Evolutionary conservation across 2,797 vertebrate genomes (phyloP).

Genomic region (Novumbra hubbsi): DNA sequence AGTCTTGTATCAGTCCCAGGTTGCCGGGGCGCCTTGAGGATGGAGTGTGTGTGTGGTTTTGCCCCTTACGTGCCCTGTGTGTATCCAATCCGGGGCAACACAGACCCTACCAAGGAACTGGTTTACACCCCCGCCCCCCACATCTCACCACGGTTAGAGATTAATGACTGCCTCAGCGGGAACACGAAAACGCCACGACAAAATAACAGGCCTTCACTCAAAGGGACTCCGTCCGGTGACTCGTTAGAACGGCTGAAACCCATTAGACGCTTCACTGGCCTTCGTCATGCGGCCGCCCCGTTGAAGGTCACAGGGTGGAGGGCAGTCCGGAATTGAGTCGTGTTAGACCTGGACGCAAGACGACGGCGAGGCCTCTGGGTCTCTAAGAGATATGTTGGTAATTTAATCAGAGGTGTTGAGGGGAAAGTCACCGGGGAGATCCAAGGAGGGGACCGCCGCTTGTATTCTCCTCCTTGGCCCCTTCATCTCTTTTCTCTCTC

Average conservation of each 20-base stretch:
- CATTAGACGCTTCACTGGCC: slow-evolving; percentile 55
- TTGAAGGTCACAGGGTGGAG: slow-evolving; percentile 53
- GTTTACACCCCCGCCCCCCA: slow-evolving; percentile 37
- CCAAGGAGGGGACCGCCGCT: slow-evolving; percentile 17
- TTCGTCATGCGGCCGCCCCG: slow-evolving; percentile 47
- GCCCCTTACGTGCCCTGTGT: neutral
- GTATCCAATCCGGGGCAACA: neutral
- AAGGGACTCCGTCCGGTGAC: slow-evolving; percentile 43
- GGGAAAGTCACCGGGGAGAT: slow-evolving; percentile 20
- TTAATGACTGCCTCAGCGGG: slow-evolving; percentile 40
- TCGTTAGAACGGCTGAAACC: slow-evolving; percentile 51
- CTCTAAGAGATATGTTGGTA: slow-evolving; percentile 45
- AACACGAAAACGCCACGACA: slow-evolving; percentile 42
- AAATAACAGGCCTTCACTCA: slow-evolving; percentile 52
- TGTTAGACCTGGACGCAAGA: slow-evolving; percentile 49
- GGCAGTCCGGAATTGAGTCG: slow-evolving; percentile 54
- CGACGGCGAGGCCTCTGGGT: slow-evolving; percentile 39
- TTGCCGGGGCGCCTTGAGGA: neutral
- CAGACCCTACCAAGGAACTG: slow-evolving; percentile 4
- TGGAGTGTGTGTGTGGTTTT: neutral
- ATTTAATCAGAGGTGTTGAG: slow-evolving; percentile 51
- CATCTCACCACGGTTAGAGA: slow-evolving; percentile 32
- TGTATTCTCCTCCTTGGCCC: neutral
- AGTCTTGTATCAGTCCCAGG: neutral
- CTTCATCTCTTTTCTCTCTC: neutral